Base-by-base conservation (phyloP, 2,888 invertebrate species). In the Agelastica alni region DNA sequence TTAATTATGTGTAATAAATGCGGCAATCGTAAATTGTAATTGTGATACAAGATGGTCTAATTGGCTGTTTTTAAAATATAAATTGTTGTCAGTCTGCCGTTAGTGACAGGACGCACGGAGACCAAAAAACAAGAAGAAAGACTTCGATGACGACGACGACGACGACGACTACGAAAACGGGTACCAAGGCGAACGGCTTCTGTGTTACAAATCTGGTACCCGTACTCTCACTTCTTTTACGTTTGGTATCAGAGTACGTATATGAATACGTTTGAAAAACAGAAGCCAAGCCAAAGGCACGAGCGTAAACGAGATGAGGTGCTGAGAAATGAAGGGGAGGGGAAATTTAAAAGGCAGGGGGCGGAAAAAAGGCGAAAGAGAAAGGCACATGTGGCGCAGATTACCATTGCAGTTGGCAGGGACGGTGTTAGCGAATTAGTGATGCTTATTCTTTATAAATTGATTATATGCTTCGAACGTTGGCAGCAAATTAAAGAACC, bases 181-280 rank as follows among this genome's bases (percentile, higher is more conserved):
- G 37, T 49, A 60, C 59, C 59, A 60, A 60, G 59, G 59, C 51
- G 57, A 60, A 57, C 59, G 22, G 59, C 59, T 60, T 60, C 59
- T 60, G 59, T 59, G 46, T 60, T 60, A 57, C 59, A 57, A 60
- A 56, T 55, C 56, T 56, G 54, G 37, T 31, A 45, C 32, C 56
- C 22, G 51, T 43, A 42, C 51, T 18, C 42, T 20, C 28, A 28
- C 16, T 34, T 39, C 39, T 26, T 43, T 37, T 32, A 30, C 28
- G 12, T 9, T 30, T n/a, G n/a, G n/a, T 13, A 17, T 13, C 10
- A 14, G 31, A 16, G 44, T 44, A 28, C 37, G 32, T 22, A 48
- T 31, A 30, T 22, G 39, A 39, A 42, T 55, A 54, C 47, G 37
- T 51, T 53, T 32, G 14, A 48, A 60, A 59, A 54, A 60, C 60